Conservation (phyloP, 2,113 vertebrate genomes). For the Monarcha castaneiventris region DNA sequence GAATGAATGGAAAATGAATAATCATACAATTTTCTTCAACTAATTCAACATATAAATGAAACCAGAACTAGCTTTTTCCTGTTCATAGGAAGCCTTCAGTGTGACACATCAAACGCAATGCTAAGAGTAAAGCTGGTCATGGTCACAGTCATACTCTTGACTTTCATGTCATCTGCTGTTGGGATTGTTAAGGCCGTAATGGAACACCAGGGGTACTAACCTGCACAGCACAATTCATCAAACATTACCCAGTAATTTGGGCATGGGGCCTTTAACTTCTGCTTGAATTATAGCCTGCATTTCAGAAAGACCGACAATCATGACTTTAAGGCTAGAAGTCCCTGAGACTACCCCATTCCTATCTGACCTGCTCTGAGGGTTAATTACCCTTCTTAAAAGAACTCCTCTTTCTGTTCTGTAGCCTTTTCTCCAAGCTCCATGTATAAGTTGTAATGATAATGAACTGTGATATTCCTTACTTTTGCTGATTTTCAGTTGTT, state of each 20-base stretch:
- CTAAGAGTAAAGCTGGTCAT: background rate
- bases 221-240: background rate
- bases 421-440: background rate
- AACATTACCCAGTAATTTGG: background rate
- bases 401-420: background rate
- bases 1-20: slow-evolving; percentile 5
- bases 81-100: background rate
- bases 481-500: background rate
- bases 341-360: background rate
- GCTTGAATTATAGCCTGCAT: background rate
- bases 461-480: background rate
- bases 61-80: background rate
- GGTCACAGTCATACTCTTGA: background rate
- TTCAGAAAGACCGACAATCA: background rate
- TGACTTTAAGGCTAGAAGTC: background rate
- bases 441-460: background rate
- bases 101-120: background rate
- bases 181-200: background rate
- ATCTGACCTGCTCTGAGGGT: background rate
- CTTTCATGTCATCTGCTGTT: background rate
- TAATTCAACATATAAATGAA: background rate
- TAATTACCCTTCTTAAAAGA: background rate
- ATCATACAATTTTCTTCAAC: background rate
- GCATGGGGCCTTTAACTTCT: background rate
- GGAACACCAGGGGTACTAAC: background rate